Evolutionary conservation across 2,888 invertebrate genomes (phyloP), one percentile per base, ranked within the genome.

Genomic region (Alloscopus bannaensis): DNA sequence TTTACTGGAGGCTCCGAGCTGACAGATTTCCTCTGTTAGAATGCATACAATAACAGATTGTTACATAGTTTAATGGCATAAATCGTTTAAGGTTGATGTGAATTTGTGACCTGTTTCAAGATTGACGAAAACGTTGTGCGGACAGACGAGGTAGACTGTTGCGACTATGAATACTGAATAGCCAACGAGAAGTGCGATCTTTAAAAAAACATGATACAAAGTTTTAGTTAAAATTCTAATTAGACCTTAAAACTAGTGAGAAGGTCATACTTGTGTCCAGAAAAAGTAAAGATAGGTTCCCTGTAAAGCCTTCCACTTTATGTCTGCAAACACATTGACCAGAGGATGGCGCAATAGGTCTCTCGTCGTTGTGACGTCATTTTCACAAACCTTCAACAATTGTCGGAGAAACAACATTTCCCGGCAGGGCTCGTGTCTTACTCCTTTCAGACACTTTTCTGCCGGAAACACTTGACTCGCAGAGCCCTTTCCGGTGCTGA

Each of bases 261-360:
- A 18, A 13, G 1, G 3, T 60, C 28, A 45, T 20, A 82, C 82
- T 62, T 83, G 83, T 13, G 73, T 29, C 18, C 62, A 6, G 13
- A 84, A 52, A 36, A 70, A 82, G 26, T 71, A 29, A 20, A 68
- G 57, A 59, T 80, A 81, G 1, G 81, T n/a, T 2, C 47, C 42
- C 42, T 81, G 73, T 55, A 84, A 40, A 28, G 79, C 76, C 42
- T 72, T 73, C 84, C 84, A 84, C 45, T 84, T 84, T n/a, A 82
- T 64, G 42, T 84, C 84, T 0, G 73, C 81, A 42, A 84, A 84
- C 18, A 84, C 76, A 29, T 80, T 76, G 24, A 84, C 82, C 28
- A 82, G 57, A 11, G 84, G 84, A 69, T 84, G 84, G 4, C 68
- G 50, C 0, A 82, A 66, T 2, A 83, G 78, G 11, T 22, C 40